phyloP scores from a whole-genome alignment of 2,797 vertebrate species.

The Pitangus sulphuratus region DNA sequence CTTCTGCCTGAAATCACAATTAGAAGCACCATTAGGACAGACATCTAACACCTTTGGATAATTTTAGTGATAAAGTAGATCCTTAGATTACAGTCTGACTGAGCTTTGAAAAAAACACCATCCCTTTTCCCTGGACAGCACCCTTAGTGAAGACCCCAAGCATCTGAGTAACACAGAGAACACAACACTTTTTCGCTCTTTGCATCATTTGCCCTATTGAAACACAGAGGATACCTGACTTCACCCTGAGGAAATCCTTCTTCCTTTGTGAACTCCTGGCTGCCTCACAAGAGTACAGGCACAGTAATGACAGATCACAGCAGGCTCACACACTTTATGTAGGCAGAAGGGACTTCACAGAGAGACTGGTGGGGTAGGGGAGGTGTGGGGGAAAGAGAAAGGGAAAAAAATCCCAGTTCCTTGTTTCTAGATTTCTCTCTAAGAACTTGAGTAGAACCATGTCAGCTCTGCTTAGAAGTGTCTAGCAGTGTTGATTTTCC shows the following conservation, averaged over 20 bases:
- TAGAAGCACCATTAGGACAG: background rate
- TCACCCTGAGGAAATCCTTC: background rate
- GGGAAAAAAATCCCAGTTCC: background rate
- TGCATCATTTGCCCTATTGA: background rate
- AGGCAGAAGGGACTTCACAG: background rate
- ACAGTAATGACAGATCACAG: background rate
- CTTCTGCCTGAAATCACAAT: background rate
- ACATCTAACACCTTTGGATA: background rate
- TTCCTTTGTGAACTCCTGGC: background rate
- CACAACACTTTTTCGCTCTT: background rate
- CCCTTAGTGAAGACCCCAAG: background rate
- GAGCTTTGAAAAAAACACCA: background rate
- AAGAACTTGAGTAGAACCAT: background rate
- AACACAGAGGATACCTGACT: background rate
- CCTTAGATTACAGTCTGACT: background rate
- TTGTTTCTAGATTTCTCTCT: background rate
- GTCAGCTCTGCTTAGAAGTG: background rate
- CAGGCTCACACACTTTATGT: background rate
- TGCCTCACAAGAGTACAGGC: background rate
- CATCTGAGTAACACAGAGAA: background rate
- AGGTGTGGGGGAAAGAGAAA: fast-evolving
- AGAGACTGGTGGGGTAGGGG: fast-evolving
- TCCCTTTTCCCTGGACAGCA: background rate
- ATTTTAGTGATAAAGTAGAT: background rate
- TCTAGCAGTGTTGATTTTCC: background rate